Evolutionary conservation across 2,888 invertebrate genomes (phyloP), one percentile per base, ranked within the genome.

Genomic region (Dione vanillae): DNA sequence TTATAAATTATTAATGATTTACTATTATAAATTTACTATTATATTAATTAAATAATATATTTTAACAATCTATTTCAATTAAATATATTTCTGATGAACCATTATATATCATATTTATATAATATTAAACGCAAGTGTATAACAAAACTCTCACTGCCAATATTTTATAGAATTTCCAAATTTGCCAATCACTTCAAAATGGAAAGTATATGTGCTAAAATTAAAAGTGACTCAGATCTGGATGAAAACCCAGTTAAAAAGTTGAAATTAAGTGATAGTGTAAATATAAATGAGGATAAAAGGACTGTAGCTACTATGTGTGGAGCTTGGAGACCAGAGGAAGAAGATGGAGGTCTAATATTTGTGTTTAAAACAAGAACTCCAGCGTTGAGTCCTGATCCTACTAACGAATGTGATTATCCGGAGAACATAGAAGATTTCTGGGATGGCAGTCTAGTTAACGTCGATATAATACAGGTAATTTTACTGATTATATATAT

Each of bases 271-370:
- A 73, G 72, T 5, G 76, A 69, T 74, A 78, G 79, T 67, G 71
- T 69, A 41, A 74, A 72, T 56, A 5, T 40, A 5, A 70, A 65
- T 58, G 70, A 70, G n/a, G 67, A 77, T 37, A 80, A 77, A 70
- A 89, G 94, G 75, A 93, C 92, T 70, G 92, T 94, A 12, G 89
- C 86, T 3, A 93, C 93, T 56, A 93, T 93, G 92, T 94, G 94
- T 82, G 94, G 94, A 69, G 84, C 92, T 41, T 94, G 94, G 94
- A 83, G 94, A 69, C 89, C 89, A 45, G 89, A 92, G 10, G 94
- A 94, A 75, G 90, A 85, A 59, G 88, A 94, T 78, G 94, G 94
- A 12, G 94, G 94, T 1, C 77, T 91, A 16, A 82, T 93, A 51
- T 82, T 94, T 43, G 91, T 94, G 12, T 88, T 93, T 35, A 85